Base-by-base conservation (phyloP, 2,888 invertebrate species). In the Epirrhoe tristata region DNA sequence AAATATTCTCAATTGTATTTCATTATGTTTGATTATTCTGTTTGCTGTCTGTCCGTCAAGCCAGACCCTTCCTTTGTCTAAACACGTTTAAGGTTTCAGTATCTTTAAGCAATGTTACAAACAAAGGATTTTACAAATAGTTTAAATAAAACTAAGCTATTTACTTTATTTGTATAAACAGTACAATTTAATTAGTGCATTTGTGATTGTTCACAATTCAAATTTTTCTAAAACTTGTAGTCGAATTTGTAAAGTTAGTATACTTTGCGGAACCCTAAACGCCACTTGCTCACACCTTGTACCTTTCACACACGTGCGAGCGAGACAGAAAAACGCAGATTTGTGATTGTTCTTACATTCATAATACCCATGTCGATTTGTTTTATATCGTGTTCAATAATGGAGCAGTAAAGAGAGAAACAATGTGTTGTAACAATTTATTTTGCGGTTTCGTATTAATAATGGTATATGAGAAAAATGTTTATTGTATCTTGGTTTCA, bases 281-380 rank as follows among this genome's bases (percentile, higher is more conserved):
- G 52, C 6, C 14, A 36, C 5, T 12, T 17, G 16, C 51, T 52
- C 39, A 8, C 51, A 32, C 57, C 12, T 39, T 51, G 39, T 17
- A 31, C 14, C 64, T 69, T 50, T 50, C 48, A 24, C 55, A 24
- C 64, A 54, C n/a, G 82, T 69, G 67, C 16, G 77, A 83, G 69
- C 63, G 82, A 75, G 85, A 82, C n/a, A 64, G 70, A 58, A 56
- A 39, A 17, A 4, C 63, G 75, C 70, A 75, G 75, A 72, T 77
- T 80, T 77, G 76, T 79, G 79, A 82, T 85, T 84, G 82, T 83
- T 82, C 81, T 81, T 80, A 79, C 76, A 79, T 78, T 85, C 85
- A 85, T 84, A 85, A 85, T 84, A 80, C 79, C 77, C 78, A 77
- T 81, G 84, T 87, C 87, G 81, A 85, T 86, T 85, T 86, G 84